These are phyloP conservation scores for Callyntrura sp. DNA, from an alignment of 2,888 invertebrate genomes.

Conservation along the genomic window DNA sequence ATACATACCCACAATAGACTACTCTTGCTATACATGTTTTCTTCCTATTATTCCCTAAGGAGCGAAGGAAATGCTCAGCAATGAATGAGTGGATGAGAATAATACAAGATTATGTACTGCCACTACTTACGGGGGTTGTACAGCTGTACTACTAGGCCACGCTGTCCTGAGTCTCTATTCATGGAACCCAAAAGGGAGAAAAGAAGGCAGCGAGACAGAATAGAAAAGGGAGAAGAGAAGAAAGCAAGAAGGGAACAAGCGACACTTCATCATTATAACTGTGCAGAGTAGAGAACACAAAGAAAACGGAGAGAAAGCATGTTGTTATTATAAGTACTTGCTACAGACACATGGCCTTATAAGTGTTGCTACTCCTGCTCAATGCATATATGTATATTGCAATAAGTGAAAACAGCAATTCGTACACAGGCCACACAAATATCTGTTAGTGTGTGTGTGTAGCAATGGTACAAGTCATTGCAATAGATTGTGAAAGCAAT, in stretches of 20 bases:
- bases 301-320: background rate
- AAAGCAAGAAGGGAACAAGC: conserved; percentile 49
- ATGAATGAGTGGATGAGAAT: conserved; percentile 63
- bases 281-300: conserved; percentile 44
- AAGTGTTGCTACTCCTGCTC: background rate
- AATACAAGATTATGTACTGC: conserved; percentile 48
- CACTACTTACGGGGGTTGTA: background rate
- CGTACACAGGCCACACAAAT: conserved; percentile 36
- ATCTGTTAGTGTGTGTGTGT: background rate
- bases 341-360: background rate
- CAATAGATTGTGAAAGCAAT: conserved; percentile 4
- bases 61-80: conserved; percentile 34
- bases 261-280: conserved; percentile 71
- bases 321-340: background rate
- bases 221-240: conserved; percentile 19
- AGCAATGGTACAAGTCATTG: background rate
- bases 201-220: conserved; percentile 27
- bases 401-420: conserved; percentile 43
- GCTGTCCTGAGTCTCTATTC: conserved; percentile 40
- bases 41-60: conserved; percentile 45
- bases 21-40: conserved; percentile 8
- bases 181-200: conserved; percentile 55
- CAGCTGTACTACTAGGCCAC: conserved; percentile 5
- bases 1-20: background rate
- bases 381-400: background rate